phyloP scores from a whole-genome alignment of 2,797 vertebrate species.

The Paramormyrops hopkinsi region DNA sequence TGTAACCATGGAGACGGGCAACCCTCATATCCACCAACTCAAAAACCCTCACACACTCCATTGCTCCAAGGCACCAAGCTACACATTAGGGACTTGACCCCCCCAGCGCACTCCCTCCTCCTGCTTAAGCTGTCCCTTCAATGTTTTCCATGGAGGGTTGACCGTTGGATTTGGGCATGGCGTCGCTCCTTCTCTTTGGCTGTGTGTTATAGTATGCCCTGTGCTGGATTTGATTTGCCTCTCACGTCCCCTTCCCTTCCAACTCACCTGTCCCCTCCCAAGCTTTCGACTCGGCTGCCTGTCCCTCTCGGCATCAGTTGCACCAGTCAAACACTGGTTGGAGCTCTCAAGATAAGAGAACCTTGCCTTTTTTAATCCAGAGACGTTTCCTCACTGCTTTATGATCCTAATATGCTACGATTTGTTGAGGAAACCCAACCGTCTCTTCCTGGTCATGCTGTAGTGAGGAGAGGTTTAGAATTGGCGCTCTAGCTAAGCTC shows the following conservation, averaged over 20 bases:
- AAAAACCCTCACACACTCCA: not conserved
- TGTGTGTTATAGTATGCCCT: conserved; percentile 52
- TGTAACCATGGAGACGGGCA: conserved; percentile 96
- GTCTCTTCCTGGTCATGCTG: conserved; percentile 28
- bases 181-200: conserved; percentile 60
- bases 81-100: not conserved
- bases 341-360: conserved; percentile 19
- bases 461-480: not conserved
- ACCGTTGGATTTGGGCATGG: conserved; percentile 68
- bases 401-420: not conserved
- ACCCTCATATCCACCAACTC: conserved; percentile 63
- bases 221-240: conserved; percentile 35
- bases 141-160: conserved; percentile 74
- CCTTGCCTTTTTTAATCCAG: conserved; percentile 38
- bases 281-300: conserved; percentile 44
- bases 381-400: conserved; percentile 10
- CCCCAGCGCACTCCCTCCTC: conserved; percentile 27
- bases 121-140: conserved; percentile 20
- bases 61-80: not conserved
- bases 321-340: not conserved
- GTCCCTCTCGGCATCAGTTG: conserved; percentile 50
- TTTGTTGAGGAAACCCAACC: not conserved
- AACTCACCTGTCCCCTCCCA: conserved; percentile 17
- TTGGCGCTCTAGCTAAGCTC: not conserved
- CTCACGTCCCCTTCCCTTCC: conserved; percentile 27